Evolutionary conservation across 2,113 vertebrate species (phyloP).

Genomic region (Oryzias melastigma): DNA sequence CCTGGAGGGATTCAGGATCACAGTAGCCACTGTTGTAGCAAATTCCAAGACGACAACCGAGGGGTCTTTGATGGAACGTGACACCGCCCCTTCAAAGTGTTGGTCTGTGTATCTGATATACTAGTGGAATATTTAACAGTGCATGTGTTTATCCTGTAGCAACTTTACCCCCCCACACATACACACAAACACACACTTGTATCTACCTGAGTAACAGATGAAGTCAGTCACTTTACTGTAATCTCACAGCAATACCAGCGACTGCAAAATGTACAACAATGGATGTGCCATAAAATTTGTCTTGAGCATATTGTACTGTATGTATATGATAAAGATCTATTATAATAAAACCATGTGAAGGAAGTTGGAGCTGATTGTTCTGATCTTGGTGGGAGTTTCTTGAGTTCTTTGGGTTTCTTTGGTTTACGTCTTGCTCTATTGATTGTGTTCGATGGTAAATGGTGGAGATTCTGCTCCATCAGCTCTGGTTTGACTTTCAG

Average conservation of each 20-base stretch:
- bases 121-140: slow-evolving; percentile 67
- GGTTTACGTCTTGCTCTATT: too few relatives aligned
- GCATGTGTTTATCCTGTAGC: slow-evolving; percentile 74
- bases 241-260: slow-evolving; percentile 73
- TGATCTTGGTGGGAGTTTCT: neutral
- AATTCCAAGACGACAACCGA: slow-evolving; percentile 43
- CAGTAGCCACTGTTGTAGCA: slow-evolving; percentile 70
- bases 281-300: slow-evolving; percentile 74
- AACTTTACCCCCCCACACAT: slow-evolving; percentile 24
- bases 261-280: slow-evolving; percentile 73
- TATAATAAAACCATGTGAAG: slow-evolving; percentile 64
- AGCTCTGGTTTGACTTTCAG: too few relatives aligned
- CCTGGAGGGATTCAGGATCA: slow-evolving; percentile 50
- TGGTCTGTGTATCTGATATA: slow-evolving; percentile 60
- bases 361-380: slow-evolving; percentile 1
- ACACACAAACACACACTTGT: slow-evolving; percentile 8
- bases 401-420: too few relatives aligned
- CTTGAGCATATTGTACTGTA: slow-evolving; percentile 76
- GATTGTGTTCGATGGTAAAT: too few relatives aligned
- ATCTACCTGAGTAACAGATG: slow-evolving; percentile 52
- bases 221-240: slow-evolving; percentile 67
- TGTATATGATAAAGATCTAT: slow-evolving; percentile 76
- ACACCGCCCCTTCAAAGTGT: slow-evolving; percentile 43
- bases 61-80: slow-evolving; percentile 33
- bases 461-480: too few relatives aligned